Percentiles rank a stretch among this genome's conserved stretches.
Conservation (phyloP, 2,113 vertebrate genomes). For the Charadrius vociferus region DNA sequence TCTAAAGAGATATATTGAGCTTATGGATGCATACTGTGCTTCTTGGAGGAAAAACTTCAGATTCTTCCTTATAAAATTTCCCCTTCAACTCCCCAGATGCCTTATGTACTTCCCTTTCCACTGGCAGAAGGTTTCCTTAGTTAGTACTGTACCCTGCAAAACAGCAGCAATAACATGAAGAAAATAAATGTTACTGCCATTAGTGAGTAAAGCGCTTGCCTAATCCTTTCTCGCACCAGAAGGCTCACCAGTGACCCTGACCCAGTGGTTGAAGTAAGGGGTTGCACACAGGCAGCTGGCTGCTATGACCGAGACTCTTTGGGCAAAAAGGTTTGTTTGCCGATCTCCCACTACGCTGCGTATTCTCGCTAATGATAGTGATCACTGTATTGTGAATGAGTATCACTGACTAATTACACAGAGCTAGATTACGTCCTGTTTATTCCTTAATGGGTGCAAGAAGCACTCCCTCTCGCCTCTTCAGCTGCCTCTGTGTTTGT, state of each 20-base stretch:
- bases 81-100: neutral
- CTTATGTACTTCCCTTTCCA: neutral
- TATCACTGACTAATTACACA: slow-evolving; percentile 6
- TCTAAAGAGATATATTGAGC: neutral
- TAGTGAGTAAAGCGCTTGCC: neutral
- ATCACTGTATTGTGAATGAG: neutral
- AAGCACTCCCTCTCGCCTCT: neutral
- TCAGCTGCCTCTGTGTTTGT: neutral
- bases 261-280: neutral
- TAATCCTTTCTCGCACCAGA: neutral
- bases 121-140: neutral
- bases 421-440: neutral
- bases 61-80: neutral
- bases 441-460: neutral
- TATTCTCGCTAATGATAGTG: neutral
- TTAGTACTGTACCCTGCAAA: neutral
- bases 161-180: neutral
- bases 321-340: neutral
- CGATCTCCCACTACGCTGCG: neutral
- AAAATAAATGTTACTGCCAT: neutral
- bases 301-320: neutral
- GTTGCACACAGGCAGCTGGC: neutral
- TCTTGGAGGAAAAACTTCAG: neutral
- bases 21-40: neutral
- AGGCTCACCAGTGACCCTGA: neutral